Conservation (phyloP, 2,888 invertebrate species). For the Entomobrya multifasciata region DNA sequence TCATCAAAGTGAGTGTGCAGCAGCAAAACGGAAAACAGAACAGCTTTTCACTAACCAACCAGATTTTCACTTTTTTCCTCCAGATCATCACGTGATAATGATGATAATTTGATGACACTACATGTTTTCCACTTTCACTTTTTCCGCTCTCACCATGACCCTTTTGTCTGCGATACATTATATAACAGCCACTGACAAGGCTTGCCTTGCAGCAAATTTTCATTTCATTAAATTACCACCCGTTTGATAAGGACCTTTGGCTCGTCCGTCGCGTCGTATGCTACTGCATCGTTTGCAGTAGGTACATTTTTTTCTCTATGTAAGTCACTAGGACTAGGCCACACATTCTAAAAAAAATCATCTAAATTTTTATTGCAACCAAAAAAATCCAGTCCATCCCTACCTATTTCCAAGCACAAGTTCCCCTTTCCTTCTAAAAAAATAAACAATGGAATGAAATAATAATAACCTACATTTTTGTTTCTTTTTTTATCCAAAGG, state of each 20-base stretch:
- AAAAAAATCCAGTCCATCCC: background rate
- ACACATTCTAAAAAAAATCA: background rate
- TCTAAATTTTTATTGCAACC: background rate
- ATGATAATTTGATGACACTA: constrained; percentile 42
- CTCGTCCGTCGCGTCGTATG: too few relatives aligned
- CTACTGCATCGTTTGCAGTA: background rate
- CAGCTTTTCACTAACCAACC: too few relatives aligned
- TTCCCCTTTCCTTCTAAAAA: background rate
- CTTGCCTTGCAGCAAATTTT: background rate
- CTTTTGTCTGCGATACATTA: background rate
- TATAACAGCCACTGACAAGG: background rate
- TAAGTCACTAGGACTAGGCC: constrained; percentile 2
- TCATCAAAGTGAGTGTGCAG: background rate
- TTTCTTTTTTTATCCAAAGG: background rate
- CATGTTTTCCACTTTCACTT: background rate
- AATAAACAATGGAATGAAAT: background rate
- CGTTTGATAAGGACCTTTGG: background rate
- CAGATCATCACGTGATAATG: background rate
- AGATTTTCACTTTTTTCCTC: constrained; percentile 7
- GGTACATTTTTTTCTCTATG: background rate
- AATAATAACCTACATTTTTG: constrained; percentile 10
- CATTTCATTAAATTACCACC: background rate
- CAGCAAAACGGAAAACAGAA: background rate
- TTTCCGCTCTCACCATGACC: background rate
- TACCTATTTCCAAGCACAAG: background rate